Evolutionary conservation across 2,888 invertebrate species (phyloP).

Genomic region (Heliconius ethilla): DNA sequence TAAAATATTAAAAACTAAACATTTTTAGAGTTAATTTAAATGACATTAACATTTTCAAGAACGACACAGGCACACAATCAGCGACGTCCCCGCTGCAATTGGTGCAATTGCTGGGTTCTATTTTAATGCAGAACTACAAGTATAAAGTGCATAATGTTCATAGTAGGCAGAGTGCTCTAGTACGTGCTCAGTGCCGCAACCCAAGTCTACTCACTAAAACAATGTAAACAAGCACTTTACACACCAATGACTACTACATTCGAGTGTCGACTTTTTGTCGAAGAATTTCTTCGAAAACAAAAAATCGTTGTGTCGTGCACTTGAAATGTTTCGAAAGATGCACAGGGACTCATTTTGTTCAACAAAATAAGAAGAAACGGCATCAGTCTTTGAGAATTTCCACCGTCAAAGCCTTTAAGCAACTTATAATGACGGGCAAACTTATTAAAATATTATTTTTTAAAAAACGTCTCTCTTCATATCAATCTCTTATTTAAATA

Average conservation of each 20-base stretch:
- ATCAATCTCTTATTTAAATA: too few relatives aligned
- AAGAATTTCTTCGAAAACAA: slow-evolving; percentile 16
- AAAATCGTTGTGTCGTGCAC: slow-evolving; percentile 3
- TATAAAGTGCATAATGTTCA: slow-evolving; percentile 13
- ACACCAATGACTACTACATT: slow-evolving; percentile 24
- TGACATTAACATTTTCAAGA: background rate
- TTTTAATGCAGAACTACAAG: slow-evolving; percentile 13
- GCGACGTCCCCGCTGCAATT: background rate
- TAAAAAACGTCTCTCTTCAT: too few relatives aligned
- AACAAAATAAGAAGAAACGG: background rate
- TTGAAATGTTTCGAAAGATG: background rate
- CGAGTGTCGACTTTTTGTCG: slow-evolving; percentile 16
- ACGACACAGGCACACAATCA: background rate
- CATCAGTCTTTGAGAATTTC: background rate
- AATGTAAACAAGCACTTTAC: slow-evolving; percentile 23
- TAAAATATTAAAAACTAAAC: background rate
- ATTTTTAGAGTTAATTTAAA: background rate
- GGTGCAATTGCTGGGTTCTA: too few relatives aligned
- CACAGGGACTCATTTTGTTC: background rate
- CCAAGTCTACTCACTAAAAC: slow-evolving; percentile 23
- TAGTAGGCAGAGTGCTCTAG: slow-evolving; percentile 9
- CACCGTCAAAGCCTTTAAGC: background rate
- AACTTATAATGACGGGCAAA: too few relatives aligned
- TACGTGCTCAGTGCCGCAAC: slow-evolving; percentile 12
- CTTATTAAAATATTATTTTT: too few relatives aligned